Conservation (phyloP, 2,888 invertebrate genomes). For the Ochropleura plecta region DNA sequence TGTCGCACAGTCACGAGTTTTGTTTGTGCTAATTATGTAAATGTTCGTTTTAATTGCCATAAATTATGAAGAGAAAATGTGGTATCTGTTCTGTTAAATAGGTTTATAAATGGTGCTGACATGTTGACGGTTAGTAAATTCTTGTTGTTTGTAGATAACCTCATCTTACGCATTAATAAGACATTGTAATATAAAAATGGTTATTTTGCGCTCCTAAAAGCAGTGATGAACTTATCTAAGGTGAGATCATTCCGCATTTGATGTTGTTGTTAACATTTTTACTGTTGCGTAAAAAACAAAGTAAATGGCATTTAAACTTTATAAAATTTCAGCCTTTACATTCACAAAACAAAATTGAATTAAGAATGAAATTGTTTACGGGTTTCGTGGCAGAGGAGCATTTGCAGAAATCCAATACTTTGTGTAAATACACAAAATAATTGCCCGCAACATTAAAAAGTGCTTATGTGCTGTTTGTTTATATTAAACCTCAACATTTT, state of each 20-base stretch:
- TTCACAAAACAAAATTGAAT: slow-evolving; percentile 58
- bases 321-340: slow-evolving; percentile 47
- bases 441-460: slow-evolving; percentile 55
- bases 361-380: slow-evolving; percentile 35
- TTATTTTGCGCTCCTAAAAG: slow-evolving; percentile 19
- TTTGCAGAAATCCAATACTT: slow-evolving; percentile 46
- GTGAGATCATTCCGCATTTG: slow-evolving; percentile 26
- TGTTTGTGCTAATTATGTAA: slow-evolving; percentile 66
- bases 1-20: slow-evolving; percentile 58
- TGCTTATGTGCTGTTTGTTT: slow-evolving; percentile 57
- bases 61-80: slow-evolving; percentile 58
- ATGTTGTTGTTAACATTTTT: slow-evolving; percentile 37
- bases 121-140: slow-evolving; percentile 24
- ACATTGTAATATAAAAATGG: slow-evolving; percentile 42
- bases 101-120: slow-evolving; percentile 44
- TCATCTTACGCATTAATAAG: slow-evolving; percentile 29
- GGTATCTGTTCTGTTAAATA: slow-evolving; percentile 56
- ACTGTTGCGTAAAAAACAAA: slow-evolving; percentile 19
- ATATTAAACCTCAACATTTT: slow-evolving; percentile 56
- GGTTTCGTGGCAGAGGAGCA: slow-evolving; percentile 3
- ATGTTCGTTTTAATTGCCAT: slow-evolving; percentile 64
- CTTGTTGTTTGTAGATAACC: slow-evolving; percentile 30
- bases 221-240: slow-evolving; percentile 50
- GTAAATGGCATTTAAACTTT: slow-evolving; percentile 13
- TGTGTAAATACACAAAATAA: slow-evolving; percentile 55